Evolutionary conservation across 2,888 invertebrate genomes (phyloP).

Genomic region (Theristus sp.): DNA sequence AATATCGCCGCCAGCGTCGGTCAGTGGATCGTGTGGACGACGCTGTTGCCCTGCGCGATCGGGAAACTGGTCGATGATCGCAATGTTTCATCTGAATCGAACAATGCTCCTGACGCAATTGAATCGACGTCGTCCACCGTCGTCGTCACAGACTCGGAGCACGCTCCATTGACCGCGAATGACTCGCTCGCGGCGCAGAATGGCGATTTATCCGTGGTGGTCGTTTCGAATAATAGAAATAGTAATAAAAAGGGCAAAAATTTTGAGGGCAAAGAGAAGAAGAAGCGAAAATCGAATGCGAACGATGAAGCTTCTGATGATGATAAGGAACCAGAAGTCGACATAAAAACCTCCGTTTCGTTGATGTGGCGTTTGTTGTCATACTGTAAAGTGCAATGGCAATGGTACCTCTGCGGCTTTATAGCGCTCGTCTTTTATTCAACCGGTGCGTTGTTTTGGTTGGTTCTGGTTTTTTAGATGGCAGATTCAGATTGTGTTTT

Average conservation of each 20-base stretch:
- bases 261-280: neutral
- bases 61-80: neutral
- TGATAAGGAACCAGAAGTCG: too few species aligned
- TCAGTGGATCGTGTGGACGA: neutral
- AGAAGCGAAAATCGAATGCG: neutral
- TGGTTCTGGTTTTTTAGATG: too few species aligned
- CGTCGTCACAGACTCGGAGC: neutral
- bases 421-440: neutral
- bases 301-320: too few species aligned
- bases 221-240: neutral
- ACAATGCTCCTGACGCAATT: too few species aligned
- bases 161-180: neutral
- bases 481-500: too few species aligned
- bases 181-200: neutral
- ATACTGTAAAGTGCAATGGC: neutral
- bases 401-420: neutral
- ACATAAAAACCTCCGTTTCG: too few species aligned
- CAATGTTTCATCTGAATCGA: too few species aligned
- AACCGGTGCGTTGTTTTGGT: too few species aligned
- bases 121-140: neutral
- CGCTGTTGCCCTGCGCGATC: neutral
- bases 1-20: neutral
- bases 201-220: too few species aligned
- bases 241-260: neutral
- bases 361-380: neutral